phyloP scores from a whole-genome alignment of 2,797 vertebrate genomes.

The Onychomys torridus region DNA sequence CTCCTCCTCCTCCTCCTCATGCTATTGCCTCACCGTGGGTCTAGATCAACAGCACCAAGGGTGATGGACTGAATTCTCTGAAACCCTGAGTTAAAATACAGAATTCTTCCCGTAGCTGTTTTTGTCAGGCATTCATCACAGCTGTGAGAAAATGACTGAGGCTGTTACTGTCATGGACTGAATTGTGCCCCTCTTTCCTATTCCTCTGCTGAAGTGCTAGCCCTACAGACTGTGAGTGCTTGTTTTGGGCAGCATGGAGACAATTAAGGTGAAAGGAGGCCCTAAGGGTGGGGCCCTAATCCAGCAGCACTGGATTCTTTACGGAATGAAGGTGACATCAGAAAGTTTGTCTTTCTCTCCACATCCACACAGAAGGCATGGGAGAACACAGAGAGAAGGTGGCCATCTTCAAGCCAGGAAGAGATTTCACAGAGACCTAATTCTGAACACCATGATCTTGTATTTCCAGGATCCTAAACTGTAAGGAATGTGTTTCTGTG shows the following conservation, averaged over 20 bases:
- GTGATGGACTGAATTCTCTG: background rate
- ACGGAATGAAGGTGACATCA: background rate
- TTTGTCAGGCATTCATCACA: background rate
- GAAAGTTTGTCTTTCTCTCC: background rate
- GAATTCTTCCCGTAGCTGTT: background rate
- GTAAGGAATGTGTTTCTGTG: background rate
- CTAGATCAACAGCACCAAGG: background rate
- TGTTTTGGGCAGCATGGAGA: background rate
- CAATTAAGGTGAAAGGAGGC: background rate
- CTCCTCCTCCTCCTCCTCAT: accelerated
- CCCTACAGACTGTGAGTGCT: background rate
- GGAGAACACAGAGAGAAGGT: background rate
- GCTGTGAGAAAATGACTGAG: background rate
- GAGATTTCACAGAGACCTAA: background rate
- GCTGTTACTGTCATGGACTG: background rate
- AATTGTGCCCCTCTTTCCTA: background rate
- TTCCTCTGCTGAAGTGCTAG: background rate
- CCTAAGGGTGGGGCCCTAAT: background rate
- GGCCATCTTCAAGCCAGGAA: too few relatives aligned
- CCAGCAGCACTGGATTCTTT: background rate
- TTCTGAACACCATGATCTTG: background rate
- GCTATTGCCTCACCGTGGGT: background rate
- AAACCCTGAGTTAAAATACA: background rate
- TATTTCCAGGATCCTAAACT: background rate
- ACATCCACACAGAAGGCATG: background rate